Percentiles rank a stretch among this genome's conserved stretches.
Conservation (phyloP, 2,888 invertebrate genomes). For the Abscondita cerata region DNA sequence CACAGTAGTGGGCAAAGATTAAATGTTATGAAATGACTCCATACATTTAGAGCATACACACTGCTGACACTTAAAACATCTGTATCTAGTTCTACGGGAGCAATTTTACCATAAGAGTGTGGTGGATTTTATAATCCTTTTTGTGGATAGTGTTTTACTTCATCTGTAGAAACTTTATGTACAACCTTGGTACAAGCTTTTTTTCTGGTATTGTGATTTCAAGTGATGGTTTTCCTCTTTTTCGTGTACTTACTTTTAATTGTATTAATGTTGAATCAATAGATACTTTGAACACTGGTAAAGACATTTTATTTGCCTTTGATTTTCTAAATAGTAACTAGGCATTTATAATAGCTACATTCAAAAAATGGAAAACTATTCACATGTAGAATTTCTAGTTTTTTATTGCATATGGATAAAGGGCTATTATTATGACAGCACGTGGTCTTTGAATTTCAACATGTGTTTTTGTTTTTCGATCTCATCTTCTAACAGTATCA, state of each 20-base stretch:
- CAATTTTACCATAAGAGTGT: background rate
- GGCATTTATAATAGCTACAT: background rate
- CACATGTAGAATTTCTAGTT: background rate
- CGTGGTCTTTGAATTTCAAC: background rate
- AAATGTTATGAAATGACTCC: too few species aligned
- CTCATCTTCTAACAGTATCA: constrained; percentile 28
- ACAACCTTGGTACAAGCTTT: too few species aligned
- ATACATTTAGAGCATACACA: too few species aligned
- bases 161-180: background rate
- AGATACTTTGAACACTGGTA: constrained; percentile 25
- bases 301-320: constrained; percentile 17
- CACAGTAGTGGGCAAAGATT: too few species aligned
- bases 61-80: too few species aligned
- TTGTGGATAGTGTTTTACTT: background rate
- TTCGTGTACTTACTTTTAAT: constrained; percentile 18
- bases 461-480: constrained; percentile 23
- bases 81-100: too few species aligned
- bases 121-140: background rate
- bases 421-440: background rate
- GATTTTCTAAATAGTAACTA: background rate
- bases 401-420: background rate
- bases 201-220: constrained; percentile 18
- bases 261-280: constrained; percentile 27
- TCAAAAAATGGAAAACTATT: background rate
- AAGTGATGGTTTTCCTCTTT: constrained; percentile 20